These are phyloP conservation scores for Nothobranchius kuhntae DNA, from an alignment of 2,113 vertebrate species.

Conservation along the genomic window DNA sequence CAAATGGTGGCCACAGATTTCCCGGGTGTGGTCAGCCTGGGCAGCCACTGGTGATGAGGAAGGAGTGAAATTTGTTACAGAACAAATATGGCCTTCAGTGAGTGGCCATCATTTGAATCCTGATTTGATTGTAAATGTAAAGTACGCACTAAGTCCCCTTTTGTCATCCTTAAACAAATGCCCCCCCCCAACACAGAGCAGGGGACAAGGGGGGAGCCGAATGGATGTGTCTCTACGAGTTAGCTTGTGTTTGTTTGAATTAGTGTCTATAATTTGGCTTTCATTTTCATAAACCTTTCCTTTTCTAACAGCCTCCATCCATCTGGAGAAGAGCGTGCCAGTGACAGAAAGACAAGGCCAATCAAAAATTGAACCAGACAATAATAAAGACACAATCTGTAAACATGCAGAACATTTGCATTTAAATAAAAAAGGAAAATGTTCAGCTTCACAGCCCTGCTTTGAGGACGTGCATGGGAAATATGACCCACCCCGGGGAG, in stretches of 20 bases:
- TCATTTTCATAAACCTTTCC: slow-evolving; percentile 81
- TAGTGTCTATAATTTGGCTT: slow-evolving; percentile 67
- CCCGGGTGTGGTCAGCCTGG: slow-evolving; percentile 78
- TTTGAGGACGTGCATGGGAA: slow-evolving; percentile 22
- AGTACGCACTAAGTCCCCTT: slow-evolving; percentile 76
- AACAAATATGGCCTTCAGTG: slow-evolving; percentile 69
- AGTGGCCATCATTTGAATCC: slow-evolving; percentile 78
- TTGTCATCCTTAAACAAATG: slow-evolving; percentile 80
- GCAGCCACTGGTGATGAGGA: slow-evolving; percentile 72
- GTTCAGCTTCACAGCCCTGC: slow-evolving; percentile 8
- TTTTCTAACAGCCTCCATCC: slow-evolving; percentile 69
- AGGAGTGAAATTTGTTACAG: slow-evolving; percentile 78
- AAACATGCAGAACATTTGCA: neutral
- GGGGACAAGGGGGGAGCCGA: slow-evolving; percentile 1
- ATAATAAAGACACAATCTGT: neutral
- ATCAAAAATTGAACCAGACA: slow-evolving; percentile 51
- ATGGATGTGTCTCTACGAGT: slow-evolving; percentile 36
- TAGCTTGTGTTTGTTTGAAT: slow-evolving; percentile 18
- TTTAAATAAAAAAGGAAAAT: neutral
- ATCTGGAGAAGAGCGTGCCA: slow-evolving; percentile 42
- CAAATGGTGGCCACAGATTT: slow-evolving; percentile 77
- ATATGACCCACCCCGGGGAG: slow-evolving; percentile 24
- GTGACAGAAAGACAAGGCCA: slow-evolving; percentile 42
- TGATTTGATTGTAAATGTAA: slow-evolving; percentile 82
- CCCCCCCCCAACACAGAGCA: slow-evolving; percentile 33